phyloP scores from a whole-genome alignment of 2,888 invertebrate genomes.

The Cheilosia impressa region DNA sequence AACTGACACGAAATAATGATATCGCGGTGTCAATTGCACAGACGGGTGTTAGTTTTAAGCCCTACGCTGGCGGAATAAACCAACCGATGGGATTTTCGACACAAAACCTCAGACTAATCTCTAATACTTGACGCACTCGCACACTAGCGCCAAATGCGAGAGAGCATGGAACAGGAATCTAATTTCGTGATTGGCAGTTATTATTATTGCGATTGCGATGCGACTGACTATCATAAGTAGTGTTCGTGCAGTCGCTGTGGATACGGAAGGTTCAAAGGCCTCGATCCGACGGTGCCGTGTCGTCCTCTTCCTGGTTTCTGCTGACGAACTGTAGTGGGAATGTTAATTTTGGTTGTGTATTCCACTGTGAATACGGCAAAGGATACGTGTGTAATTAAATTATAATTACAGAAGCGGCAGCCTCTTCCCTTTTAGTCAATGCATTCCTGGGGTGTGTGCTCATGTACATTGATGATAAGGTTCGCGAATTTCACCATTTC shows the following conservation, averaged over 20 bases:
- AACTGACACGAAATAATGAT: constrained; percentile 70
- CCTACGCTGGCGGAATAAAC: constrained; percentile 43
- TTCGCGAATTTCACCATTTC: constrained; percentile 21
- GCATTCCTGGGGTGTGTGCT: neutral
- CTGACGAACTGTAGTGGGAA: constrained; percentile 41
- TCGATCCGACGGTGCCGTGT: constrained; percentile 12
- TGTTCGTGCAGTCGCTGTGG: constrained; percentile 27
- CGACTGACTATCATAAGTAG: constrained; percentile 33
- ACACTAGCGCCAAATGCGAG: neutral
- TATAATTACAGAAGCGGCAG: constrained; percentile 62
- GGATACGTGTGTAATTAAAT: constrained; percentile 67
- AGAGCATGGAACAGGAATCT: constrained; percentile 51
- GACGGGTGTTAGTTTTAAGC: constrained; percentile 24
- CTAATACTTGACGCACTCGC: constrained; percentile 28
- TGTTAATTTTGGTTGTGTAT: constrained; percentile 52
- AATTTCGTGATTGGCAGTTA: constrained; percentile 64
- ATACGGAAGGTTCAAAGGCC: constrained; percentile 55
- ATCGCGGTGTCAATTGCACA: constrained; percentile 59
- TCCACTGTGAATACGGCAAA: constrained; percentile 25
- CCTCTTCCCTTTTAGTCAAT: constrained; percentile 43
- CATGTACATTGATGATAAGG: constrained; percentile 20
- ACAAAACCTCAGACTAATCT: constrained; percentile 20
- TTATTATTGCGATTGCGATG: constrained; percentile 27
- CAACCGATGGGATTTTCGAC: constrained; percentile 62
- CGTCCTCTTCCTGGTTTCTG: neutral